Percentiles rank a stretch among this genome's conserved stretches.
Conservation (phyloP, 2,797 vertebrate genomes). For the Sphenodon punctatus region DNA sequence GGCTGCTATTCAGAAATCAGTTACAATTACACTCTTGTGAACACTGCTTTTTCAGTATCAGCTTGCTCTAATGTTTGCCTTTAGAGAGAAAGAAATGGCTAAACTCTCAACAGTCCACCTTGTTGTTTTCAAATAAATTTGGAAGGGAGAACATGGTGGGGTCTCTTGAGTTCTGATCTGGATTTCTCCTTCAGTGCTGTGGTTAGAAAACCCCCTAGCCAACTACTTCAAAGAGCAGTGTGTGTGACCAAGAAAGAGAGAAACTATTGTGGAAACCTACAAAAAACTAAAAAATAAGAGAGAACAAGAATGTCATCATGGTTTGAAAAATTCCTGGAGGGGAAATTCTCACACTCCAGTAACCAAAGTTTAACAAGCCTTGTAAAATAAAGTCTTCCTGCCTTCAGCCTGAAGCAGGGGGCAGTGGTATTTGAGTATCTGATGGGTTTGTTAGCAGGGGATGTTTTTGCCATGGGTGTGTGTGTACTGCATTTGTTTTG, state of each 20-base stretch:
- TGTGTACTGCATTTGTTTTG: slow-evolving; percentile 31
- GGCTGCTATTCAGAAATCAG: background rate
- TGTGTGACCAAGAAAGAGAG: background rate
- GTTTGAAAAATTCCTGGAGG: background rate
- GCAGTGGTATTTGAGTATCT: slow-evolving; percentile 1
- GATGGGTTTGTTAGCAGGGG: background rate
- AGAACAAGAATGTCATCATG: background rate
- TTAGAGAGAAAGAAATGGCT: background rate
- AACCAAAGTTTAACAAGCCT: slow-evolving; percentile 12
- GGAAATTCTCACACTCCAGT: background rate
- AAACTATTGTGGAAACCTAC: background rate
- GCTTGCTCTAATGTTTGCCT: background rate
- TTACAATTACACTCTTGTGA: background rate
- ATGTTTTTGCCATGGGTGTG: slow-evolving; percentile 1
- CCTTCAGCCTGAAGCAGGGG: background rate
- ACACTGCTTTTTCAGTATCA: background rate
- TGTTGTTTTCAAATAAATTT: background rate
- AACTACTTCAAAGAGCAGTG: background rate
- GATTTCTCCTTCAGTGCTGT: background rate
- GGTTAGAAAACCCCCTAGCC: background rate
- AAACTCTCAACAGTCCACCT: background rate
- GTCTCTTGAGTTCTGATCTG: background rate
- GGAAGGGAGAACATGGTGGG: background rate
- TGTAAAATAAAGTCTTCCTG: slow-evolving; percentile 12
- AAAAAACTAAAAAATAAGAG: background rate